Conservation (phyloP, 2,113 vertebrate species). For the Scytalopus superciliaris region DNA sequence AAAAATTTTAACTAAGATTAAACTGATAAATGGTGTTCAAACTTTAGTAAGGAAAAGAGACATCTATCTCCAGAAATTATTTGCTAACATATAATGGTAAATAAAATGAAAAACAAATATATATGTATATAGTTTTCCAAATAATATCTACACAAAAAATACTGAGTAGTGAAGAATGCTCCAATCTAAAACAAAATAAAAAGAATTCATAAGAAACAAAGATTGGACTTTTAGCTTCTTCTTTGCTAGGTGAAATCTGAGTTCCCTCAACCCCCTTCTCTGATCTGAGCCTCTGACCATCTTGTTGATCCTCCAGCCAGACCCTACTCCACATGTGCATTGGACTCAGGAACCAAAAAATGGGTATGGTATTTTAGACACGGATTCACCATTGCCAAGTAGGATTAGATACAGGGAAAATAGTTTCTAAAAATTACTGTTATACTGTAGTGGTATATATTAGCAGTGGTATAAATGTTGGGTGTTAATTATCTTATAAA, state of each 20-base stretch:
- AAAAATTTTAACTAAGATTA: neutral
- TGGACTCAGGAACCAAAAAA: neutral
- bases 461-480: neutral
- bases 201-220: neutral
- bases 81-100: neutral
- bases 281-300: neutral
- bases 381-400: neutral
- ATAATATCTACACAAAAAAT: neutral
- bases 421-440: neutral
- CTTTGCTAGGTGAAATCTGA: neutral
- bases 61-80: neutral
- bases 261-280: neutral
- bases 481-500: neutral
- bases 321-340: neutral
- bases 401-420: neutral
- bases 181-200: neutral
- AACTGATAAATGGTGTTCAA: neutral
- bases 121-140: neutral
- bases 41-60: neutral
- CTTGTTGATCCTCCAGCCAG: neutral
- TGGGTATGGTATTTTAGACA: neutral
- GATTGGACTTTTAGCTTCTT: neutral
- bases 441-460: neutral
- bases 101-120: neutral
- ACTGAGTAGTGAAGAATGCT: neutral